A percentile compares a stretch with the other conserved stretches of the same genome.
Conservation (phyloP, 2,888 invertebrate species). For the Parasteatoda lunata region DNA sequence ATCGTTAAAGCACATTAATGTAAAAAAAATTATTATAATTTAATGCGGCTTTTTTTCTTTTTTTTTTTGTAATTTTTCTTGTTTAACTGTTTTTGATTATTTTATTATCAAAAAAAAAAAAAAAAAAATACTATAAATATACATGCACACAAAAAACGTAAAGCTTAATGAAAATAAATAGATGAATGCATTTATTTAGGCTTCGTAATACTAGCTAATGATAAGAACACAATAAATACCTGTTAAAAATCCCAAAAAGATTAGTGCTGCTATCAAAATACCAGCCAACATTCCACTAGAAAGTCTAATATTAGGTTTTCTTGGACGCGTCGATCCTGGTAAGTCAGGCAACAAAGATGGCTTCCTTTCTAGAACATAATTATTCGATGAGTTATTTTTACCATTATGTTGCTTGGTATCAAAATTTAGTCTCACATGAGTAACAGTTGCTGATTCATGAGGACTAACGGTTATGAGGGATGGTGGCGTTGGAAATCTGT, state of each 20-base stretch:
- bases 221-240: constrained; percentile 43
- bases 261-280: constrained; percentile 55
- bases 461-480: constrained; percentile 23
- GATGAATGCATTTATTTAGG: not conserved
- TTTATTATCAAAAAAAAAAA: too few species aligned
- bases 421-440: not conserved
- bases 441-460: not conserved
- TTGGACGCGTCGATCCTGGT: constrained; percentile 8
- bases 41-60: too few species aligned
- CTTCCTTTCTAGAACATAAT: constrained; percentile 29
- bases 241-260: constrained; percentile 63
- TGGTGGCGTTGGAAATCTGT: constrained; percentile 25
- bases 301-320: constrained; percentile 52
- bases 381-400: constrained; percentile 24
- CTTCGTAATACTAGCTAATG: constrained; percentile 7
- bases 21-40: too few species aligned
- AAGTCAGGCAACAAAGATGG: constrained; percentile 25
- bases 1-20: too few species aligned
- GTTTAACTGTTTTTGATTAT: too few species aligned
- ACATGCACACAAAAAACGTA: too few species aligned
- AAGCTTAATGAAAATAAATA: too few species aligned
- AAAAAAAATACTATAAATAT: too few species aligned
- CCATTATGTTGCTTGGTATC: not conserved
- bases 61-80: too few species aligned
- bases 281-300: constrained; percentile 57